These are phyloP conservation scores for Drosophila takahashii DNA, from an alignment of 1,140 invertebrate species.

Conservation along the genomic window DNA sequence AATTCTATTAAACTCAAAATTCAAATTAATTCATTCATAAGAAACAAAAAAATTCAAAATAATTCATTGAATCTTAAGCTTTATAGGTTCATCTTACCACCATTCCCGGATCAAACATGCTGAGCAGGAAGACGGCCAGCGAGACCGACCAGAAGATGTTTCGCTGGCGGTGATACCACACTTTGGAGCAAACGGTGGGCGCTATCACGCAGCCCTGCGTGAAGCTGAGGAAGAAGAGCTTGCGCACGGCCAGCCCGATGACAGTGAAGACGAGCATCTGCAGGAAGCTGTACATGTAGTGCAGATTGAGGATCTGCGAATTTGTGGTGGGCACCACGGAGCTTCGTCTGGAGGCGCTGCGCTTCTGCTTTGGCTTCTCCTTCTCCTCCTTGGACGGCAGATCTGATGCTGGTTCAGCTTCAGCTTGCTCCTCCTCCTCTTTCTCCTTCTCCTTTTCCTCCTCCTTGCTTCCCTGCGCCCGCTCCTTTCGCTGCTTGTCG, in stretches of 20 bases:
- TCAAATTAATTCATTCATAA: no score
- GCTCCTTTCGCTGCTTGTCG: slow-evolving; percentile 62
- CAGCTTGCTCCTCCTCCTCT: slow-evolving; percentile 5
- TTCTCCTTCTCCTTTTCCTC: background rate
- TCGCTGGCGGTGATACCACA: slow-evolving; percentile 78
- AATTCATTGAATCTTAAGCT: no score
- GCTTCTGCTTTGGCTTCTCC: slow-evolving; percentile 14
- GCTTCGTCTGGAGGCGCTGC: slow-evolving; percentile 22
- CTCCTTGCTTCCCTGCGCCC: slow-evolving; percentile 48
- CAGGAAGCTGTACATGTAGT: slow-evolving; percentile 79
- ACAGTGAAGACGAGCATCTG: slow-evolving; percentile 75
- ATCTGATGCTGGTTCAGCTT: background rate
- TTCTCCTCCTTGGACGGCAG: slow-evolving; percentile 25
- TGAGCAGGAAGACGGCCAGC: slow-evolving; percentile 74
- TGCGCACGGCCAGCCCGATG: slow-evolving; percentile 73
- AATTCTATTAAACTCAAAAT: no score
- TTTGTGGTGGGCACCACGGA: slow-evolving; percentile 59
- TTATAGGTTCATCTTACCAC: slow-evolving; percentile 38
- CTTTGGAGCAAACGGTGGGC: slow-evolving; percentile 77
- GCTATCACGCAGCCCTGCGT: slow-evolving; percentile 82
- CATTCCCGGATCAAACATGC: slow-evolving; percentile 80
- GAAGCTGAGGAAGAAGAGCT: slow-evolving; percentile 81
- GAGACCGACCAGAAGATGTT: slow-evolving; percentile 83
- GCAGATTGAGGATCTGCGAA: slow-evolving; percentile 58
- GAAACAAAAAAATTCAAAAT: no score